Conservation (phyloP, 2,113 vertebrate genomes). For the Oryzias javanicus region DNA sequence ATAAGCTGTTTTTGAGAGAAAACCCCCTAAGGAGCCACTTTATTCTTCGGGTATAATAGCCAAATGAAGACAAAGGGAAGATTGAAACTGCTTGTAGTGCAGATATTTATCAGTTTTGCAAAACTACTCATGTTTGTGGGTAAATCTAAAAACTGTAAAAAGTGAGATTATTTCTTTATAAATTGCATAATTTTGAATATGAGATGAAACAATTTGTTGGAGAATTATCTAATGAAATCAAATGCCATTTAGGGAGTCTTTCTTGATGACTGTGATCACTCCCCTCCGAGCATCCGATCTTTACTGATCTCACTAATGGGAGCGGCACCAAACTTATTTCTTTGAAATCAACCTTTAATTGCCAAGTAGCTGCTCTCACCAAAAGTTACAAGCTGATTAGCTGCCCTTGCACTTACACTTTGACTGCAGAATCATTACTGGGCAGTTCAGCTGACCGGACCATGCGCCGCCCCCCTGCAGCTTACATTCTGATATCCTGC, state of each 20-base stretch:
- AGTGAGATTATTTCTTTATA: not conserved
- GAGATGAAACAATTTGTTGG: not conserved
- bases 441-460: slow-evolving; percentile 20
- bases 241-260: not conserved
- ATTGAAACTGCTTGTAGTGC: no score
- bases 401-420: slow-evolving; percentile 18
- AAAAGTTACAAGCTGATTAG: slow-evolving; percentile 45
- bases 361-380: slow-evolving; percentile 33
- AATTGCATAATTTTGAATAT: not conserved
- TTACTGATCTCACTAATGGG: slow-evolving; percentile 33
- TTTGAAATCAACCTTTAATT: slow-evolving; percentile 56
- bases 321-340: slow-evolving; percentile 46
- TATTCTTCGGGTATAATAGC: not conserved
- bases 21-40: not conserved
- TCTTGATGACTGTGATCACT: not conserved
- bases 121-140: no score
- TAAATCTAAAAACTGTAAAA: not conserved
- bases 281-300: slow-evolving; percentile 12
- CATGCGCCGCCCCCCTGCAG: not conserved
- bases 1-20: not conserved
- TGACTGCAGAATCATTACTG: slow-evolving; percentile 42
- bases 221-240: no score
- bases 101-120: no score
- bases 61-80: no score
- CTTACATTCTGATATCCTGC: slow-evolving; percentile 4